Conservation (phyloP, 2,797 vertebrate genomes). For the Neolamprologus multifasciatus region DNA sequence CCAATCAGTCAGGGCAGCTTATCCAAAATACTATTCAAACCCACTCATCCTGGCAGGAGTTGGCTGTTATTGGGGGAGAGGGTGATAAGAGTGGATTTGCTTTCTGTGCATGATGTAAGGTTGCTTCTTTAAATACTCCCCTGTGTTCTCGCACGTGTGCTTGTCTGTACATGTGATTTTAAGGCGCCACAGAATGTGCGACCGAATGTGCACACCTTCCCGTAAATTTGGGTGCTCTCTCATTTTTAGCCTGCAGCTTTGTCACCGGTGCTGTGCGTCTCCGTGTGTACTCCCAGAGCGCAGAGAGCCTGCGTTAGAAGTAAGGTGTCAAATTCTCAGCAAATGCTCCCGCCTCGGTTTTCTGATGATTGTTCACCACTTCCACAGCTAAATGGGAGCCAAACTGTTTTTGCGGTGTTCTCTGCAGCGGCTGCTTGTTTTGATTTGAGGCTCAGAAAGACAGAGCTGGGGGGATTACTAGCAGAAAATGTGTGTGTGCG, state of each 20-base stretch:
- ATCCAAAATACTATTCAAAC: slow-evolving; percentile 38
- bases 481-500: neutral
- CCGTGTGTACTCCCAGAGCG: neutral
- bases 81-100: neutral
- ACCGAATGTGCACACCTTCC: neutral
- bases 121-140: neutral
- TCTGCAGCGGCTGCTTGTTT: slow-evolving; percentile 19
- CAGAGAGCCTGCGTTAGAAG: neutral
- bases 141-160: neutral
- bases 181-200: neutral
- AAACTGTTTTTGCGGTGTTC: slow-evolving; percentile 24
- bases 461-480: slow-evolving; percentile 11
- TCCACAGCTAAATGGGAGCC: slow-evolving; percentile 34
- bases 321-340: slow-evolving; percentile 29
- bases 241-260: neutral
- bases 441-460: slow-evolving; percentile 30
- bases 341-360: slow-evolving; percentile 33
- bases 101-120: neutral
- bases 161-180: neutral
- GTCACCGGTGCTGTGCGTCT: neutral
- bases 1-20: slow-evolving; percentile 50
- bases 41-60: slow-evolving; percentile 36
- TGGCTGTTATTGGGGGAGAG: neutral
- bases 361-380: slow-evolving; percentile 41
- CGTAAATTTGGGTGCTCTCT: neutral